phyloP scores from a whole-genome alignment of 2,113 vertebrate genomes.

The Ceuthmochares aereus region DNA sequence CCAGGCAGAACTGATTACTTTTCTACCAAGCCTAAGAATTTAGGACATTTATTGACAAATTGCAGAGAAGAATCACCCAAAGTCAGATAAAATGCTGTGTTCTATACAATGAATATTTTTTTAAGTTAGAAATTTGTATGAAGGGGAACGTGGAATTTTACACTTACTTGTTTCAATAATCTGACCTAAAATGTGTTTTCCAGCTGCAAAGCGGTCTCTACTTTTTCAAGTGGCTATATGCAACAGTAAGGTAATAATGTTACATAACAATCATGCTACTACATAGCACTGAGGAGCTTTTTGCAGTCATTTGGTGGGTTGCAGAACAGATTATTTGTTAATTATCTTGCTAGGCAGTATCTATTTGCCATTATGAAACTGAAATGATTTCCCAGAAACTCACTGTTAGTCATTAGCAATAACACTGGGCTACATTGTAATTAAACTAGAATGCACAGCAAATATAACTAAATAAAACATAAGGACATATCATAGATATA shows the following conservation, averaged over 20 bases:
- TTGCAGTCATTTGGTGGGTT: background rate
- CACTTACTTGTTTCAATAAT: no score
- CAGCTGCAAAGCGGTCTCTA: background rate
- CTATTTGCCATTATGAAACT: background rate
- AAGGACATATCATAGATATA: background rate
- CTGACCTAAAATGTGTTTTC: no score
- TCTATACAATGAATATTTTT: background rate
- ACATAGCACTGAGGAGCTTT: accelerated
- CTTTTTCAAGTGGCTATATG: background rate
- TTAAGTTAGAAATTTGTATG: background rate
- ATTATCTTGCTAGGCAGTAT: background rate
- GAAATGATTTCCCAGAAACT: background rate
- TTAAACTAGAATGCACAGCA: background rate
- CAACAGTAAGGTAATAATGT: background rate
- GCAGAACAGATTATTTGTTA: background rate
- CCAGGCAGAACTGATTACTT: background rate
- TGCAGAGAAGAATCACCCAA: background rate
- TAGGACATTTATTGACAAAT: background rate
- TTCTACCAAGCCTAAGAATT: background rate
- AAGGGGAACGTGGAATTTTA: no score
- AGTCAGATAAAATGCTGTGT: background rate
- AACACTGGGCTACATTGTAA: background rate
- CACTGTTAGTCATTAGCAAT: background rate
- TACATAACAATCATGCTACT: background rate
- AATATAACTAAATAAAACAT: background rate